Base-by-base conservation (phyloP, 92 coral and sea anemone genomes). In the Palythoa caribaeorum region DNA sequence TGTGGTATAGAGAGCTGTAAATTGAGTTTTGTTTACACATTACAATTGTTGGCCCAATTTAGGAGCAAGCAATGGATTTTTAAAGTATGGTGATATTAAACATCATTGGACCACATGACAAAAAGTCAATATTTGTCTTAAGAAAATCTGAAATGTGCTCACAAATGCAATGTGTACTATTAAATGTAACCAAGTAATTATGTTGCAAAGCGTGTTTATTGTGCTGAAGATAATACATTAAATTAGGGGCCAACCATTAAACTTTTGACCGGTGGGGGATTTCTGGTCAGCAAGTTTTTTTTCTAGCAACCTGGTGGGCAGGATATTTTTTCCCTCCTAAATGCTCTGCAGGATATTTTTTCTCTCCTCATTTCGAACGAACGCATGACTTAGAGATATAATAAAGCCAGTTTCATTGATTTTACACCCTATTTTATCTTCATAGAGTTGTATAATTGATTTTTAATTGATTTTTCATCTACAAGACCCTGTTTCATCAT, bases 401-500 rank as follows among this genome's bases (percentile, higher is more conserved):
- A 90, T 60, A 70, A 92, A 92, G 73, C 93, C 91, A 38, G 94
- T 87, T 68, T 89, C 91, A 63, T 78, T 81, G 9, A 92, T 91
- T 76, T 89, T 76, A 79, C 89, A 86, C 13, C 88, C 90, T 62
- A 88, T 53, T 83, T 85, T 89, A 69, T 83, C 60, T 75, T 92
- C 92, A 87, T 90, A 72, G 40, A 47, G 87, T 17, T 69, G 37
- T 53, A 65, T 28, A 28, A 28, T 28, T 28, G 28, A 28, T 28
- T 28, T 28, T 28, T 28, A 70, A 89, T 85, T 66, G 20, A 72
- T 55, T 89, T 80, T 75, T 92, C 94, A 85, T 89, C 88, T 73
- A 59, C 79, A 79, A 92, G 92, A 20, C 94, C 92, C 53, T 88
- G 89, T 15, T 69, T 69, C 94, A 88, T 91, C 84, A 81, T 88